phyloP scores from a whole-genome alignment of 2,797 vertebrate genomes.

The Lophius americanus region DNA sequence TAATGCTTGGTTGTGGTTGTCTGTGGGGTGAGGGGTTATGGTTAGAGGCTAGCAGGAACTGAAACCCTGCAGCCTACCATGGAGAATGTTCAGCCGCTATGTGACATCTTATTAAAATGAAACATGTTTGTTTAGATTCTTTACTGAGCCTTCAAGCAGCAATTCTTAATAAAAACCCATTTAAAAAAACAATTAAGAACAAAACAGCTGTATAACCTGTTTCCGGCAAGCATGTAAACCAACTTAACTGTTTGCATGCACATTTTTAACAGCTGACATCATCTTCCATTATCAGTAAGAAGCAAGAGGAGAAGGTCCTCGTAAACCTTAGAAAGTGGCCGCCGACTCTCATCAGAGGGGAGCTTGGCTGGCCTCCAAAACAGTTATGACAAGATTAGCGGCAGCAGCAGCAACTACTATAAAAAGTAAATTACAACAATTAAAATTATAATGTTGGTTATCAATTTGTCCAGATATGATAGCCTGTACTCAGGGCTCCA shows the following conservation, averaged over 20 bases:
- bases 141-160: constrained; percentile 7
- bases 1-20: constrained; percentile 5
- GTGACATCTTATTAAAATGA: constrained; percentile 10
- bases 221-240: constrained; percentile 21
- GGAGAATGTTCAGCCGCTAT: constrained; percentile 13
- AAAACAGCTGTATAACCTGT: constrained; percentile 15
- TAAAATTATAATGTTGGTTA: constrained; percentile 10
- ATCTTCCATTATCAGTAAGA: not conserved
- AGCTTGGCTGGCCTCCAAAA: constrained; percentile 2
- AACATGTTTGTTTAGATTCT: not conserved
- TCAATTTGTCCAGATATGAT: constrained; percentile 9
- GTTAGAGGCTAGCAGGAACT: constrained; percentile 21
- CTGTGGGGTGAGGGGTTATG: constrained; percentile 29
- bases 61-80: constrained; percentile 18
- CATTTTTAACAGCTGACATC: not conserved
- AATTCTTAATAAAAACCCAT: constrained; percentile 30
- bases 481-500: too few species aligned
- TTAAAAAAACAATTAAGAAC: constrained; percentile 29
- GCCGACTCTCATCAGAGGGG: not conserved
- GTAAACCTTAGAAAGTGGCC: not conserved
- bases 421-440: constrained; percentile 10
- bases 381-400: constrained; percentile 7
- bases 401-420: not conserved
- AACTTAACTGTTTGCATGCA: constrained; percentile 1
- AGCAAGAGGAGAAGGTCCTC: not conserved